Base-by-base conservation (phyloP, 2,797 vertebrate species). In the Helarctos malayanus region DNA sequence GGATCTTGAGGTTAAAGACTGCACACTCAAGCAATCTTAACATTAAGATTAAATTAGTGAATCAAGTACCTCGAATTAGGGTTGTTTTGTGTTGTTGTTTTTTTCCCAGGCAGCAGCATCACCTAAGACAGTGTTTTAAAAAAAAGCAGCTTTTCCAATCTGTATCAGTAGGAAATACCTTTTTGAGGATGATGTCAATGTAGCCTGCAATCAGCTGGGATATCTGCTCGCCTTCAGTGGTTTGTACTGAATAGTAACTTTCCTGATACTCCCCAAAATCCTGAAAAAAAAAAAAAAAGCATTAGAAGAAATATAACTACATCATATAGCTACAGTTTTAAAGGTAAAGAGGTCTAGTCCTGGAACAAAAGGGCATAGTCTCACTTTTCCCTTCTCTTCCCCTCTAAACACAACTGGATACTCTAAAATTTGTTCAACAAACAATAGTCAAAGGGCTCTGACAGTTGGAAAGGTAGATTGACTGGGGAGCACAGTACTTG, bases 231-330 rank as follows among this genome's bases (percentile, higher is more conserved):
- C 99, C 99, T 98, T 99, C 99, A 23, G 99, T 99, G 56, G 99
- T 99, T 98, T 99, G 99, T 63, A 99, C 99, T 0, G 99, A 99
- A 96, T 99, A 99, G 98, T 99, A 99, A 98, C 99, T 99, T 98
- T 99, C 99, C 98, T 99, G 99, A 98, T 99, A 99, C 97, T 99
- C 99, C 19, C 99, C 99, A 96, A 99, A 99, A 99, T 99, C 99
- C 99, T 99, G 89, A 10, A 32, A 65, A 89, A 88, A 61, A 3
- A n/a, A 12, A 35, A 69, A 89, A 86, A 61, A n/a, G 19, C 21
- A 89, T 92, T 61, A 83, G 41, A 63, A 81, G 61, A 88, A 89
- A 82, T 63, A 63, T 0, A 76, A 75, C 5, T 38, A 11, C 1
- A 38, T 82, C 35, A 65, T 35, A 41, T 7, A 68, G 29, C 1